phyloP scores from a whole-genome alignment of 2,888 invertebrate species.

The Thereva nobilitata region DNA sequence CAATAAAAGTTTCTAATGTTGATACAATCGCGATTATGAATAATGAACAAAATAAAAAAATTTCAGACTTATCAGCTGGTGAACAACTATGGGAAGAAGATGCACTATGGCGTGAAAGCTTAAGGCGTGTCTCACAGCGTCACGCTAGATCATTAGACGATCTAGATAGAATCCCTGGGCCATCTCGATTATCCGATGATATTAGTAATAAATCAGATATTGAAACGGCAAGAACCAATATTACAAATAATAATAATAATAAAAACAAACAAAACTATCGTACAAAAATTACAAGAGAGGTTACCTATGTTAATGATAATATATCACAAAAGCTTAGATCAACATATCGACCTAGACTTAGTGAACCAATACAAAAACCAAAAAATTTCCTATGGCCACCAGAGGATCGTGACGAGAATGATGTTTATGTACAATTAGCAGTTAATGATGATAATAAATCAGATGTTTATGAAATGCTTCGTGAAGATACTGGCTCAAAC shows the following conservation, averaged over 20 bases:
- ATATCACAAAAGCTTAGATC: slow-evolving; percentile 59
- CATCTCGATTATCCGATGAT: background rate
- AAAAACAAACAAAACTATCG: slow-evolving; percentile 40
- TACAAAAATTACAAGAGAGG: slow-evolving; percentile 68
- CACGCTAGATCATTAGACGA: slow-evolving; percentile 84
- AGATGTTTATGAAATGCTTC: slow-evolving; percentile 56
- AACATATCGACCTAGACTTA: slow-evolving; percentile 46
- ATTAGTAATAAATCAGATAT: background rate
- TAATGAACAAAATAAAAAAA: slow-evolving; percentile 41
- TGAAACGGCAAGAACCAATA: slow-evolving; percentile 39
- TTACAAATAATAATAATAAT: slow-evolving; percentile 38
- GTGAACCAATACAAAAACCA: slow-evolving; percentile 40
- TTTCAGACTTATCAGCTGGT: slow-evolving; percentile 40
- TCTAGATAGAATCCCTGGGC: slow-evolving; percentile 64
- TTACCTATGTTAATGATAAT: slow-evolving; percentile 78
- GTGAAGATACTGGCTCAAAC: slow-evolving; percentile 53
- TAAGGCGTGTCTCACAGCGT: slow-evolving; percentile 76
- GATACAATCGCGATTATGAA: slow-evolving; percentile 20
- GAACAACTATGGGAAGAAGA: slow-evolving; percentile 85
- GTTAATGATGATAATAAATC: slow-evolving; percentile 39
- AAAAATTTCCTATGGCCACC: slow-evolving; percentile 9
- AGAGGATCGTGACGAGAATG: slow-evolving; percentile 58
- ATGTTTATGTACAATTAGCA: slow-evolving; percentile 62
- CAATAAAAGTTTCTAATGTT: slow-evolving; percentile 34
- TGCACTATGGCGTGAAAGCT: slow-evolving; percentile 77